Conservation (phyloP, 1,140 invertebrate species). For the Eumeta japonica region DNA sequence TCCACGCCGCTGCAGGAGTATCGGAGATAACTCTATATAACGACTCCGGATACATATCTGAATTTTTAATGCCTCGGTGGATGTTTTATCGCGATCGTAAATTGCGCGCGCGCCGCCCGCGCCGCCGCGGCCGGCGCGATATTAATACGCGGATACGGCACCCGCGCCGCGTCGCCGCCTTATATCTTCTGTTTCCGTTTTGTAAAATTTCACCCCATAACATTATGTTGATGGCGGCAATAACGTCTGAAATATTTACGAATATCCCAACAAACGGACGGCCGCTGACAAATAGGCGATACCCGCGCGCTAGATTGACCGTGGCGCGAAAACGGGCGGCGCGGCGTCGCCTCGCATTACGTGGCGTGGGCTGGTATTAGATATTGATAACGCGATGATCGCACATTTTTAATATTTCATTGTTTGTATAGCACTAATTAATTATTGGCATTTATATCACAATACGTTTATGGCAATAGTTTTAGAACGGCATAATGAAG, state of each 20-base stretch:
- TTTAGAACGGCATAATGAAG: too few relatives aligned
- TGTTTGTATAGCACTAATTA: too few relatives aligned
- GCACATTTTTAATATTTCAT: too few relatives aligned
- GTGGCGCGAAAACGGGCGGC: conserved; percentile 26
- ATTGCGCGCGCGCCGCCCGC: conserved; percentile 21
- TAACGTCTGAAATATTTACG: conserved; percentile 54
- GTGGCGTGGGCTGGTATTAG: too few relatives aligned
- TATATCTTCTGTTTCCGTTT: conserved; percentile 53
- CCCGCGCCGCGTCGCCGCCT: conserved; percentile 30
- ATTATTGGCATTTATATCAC: too few relatives aligned
- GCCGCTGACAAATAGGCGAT: conserved; percentile 42
- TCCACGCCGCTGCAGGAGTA: too few relatives aligned
- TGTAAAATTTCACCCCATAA: conserved; percentile 53
- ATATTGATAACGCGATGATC: too few relatives aligned
- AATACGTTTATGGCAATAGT: too few relatives aligned
- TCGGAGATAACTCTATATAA: too few relatives aligned
- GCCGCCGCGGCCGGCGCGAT: too few relatives aligned
- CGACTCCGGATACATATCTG: too few relatives aligned
- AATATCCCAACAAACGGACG: conserved; percentile 48
- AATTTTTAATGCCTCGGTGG: too few relatives aligned
- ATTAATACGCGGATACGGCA: conserved; percentile 35
- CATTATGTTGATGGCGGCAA: conserved; percentile 54
- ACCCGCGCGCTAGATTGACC: conserved; percentile 39
- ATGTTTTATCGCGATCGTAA: conserved; percentile 32
- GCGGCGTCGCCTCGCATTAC: conserved; percentile 14